Evolutionary conservation across 23 tunicate species (phyloP).

Genomic region (Phallusia fumigata): DNA sequence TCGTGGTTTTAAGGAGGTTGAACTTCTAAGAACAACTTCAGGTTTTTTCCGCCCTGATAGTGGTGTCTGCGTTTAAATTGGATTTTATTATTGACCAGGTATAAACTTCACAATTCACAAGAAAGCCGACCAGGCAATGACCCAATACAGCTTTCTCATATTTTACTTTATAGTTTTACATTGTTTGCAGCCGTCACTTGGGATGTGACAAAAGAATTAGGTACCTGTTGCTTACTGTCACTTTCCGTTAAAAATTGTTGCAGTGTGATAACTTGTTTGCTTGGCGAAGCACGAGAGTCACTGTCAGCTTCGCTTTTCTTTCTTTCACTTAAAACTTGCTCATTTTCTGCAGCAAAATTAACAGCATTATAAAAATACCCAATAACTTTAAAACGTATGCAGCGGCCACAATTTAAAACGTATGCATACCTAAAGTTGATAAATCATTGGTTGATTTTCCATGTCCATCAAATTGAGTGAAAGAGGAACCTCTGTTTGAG

Average conservation of each 20-base stretch:
- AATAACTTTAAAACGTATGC: too few relatives aligned
- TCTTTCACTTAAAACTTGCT: background rate
- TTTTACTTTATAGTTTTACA: too few relatives aligned
- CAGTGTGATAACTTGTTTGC: slow-evolving; percentile 40
- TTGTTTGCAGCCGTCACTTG: too few relatives aligned
- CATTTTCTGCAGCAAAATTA: background rate
- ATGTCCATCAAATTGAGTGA: background rate
- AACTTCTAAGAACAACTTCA: slow-evolving; percentile 10
- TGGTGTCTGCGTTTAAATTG: background rate
- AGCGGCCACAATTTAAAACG: too few relatives aligned
- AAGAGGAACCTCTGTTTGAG: background rate
- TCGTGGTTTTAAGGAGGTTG: background rate
- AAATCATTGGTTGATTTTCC: background rate
- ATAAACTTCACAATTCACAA: too few relatives aligned
- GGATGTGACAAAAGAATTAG: background rate
- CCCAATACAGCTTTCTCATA: too few relatives aligned
- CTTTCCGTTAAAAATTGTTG: slow-evolving; percentile 55
- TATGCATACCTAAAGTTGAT: background rate
- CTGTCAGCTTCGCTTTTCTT: background rate
- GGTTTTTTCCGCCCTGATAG: background rate
- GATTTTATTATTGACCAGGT: too few relatives aligned
- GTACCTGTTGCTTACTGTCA: background rate
- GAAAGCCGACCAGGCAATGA: too few relatives aligned
- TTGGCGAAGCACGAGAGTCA: slow-evolving; percentile 18
- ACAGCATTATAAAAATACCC: background rate